Percentiles rank a stretch among this genome's conserved stretches.
Evolutionary conservation across 2,888 invertebrate genomes (phyloP).

Genomic region (Euclidia mi): DNA sequence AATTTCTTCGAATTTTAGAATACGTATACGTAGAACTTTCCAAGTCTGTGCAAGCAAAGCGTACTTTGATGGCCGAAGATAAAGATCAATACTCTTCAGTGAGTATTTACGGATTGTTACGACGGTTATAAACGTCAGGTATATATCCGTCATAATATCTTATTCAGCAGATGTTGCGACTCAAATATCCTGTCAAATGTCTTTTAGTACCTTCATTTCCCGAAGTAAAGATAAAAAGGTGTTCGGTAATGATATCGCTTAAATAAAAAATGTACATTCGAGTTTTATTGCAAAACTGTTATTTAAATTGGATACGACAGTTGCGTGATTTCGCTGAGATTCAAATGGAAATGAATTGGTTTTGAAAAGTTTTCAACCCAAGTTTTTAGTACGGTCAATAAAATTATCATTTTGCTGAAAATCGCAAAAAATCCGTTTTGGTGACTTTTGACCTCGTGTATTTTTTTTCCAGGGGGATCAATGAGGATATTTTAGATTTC

Average conservation of each 20-base stretch:
- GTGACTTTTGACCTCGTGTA: no score
- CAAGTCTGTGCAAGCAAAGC: no score
- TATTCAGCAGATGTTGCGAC: constrained; percentile 18
- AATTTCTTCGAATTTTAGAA: no score
- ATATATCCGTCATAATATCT: constrained; percentile 18
- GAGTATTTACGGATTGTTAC: constrained; percentile 12
- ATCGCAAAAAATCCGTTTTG: no score
- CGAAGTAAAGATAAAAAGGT: constrained; percentile 15
- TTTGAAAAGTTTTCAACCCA: no score
- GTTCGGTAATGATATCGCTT: constrained; percentile 17
- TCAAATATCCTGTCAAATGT: constrained; percentile 17
- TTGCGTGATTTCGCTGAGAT: background rate
- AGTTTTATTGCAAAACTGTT: constrained; percentile 11
- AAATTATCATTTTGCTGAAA: no score
- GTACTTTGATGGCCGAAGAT: no score
- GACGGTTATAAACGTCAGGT: constrained; percentile 7
- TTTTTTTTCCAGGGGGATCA: no score
- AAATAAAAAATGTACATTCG: constrained; percentile 15
- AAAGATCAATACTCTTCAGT: constrained; percentile 3
- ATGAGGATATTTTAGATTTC: no score
- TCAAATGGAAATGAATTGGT: no score
- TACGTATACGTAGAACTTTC: no score
- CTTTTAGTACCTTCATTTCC: constrained; percentile 23
- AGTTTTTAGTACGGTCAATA: no score
- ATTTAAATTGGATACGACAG: background rate